These are phyloP conservation scores for Drusus annulatus DNA, from an alignment of 1,140 invertebrate species.

Conservation along the genomic window DNA sequence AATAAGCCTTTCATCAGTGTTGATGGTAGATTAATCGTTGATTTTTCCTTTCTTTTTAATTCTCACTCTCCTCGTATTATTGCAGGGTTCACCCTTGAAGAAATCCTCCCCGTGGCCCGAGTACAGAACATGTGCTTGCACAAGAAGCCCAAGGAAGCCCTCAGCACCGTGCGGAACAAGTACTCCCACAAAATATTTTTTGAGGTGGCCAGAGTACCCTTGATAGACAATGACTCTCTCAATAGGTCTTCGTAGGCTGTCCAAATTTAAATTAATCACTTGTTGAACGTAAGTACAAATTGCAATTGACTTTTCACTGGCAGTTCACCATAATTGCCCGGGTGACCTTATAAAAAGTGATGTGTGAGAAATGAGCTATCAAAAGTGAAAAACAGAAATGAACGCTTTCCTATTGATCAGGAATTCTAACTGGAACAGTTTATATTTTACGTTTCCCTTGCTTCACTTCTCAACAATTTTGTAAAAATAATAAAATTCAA, in stretches of 20 bases:
- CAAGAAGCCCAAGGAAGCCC: constrained; percentile 80
- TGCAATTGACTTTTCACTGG: constrained; percentile 18
- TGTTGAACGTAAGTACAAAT: constrained; percentile 34
- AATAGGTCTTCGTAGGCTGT: neutral
- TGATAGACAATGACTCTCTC: constrained; percentile 67
- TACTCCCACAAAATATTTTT: constrained; percentile 96
- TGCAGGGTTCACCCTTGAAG: constrained; percentile 80
- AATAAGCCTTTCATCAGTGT: too few relatives aligned
- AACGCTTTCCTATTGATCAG: neutral
- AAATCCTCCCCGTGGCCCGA: constrained; percentile 82
- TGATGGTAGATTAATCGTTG: too few relatives aligned
- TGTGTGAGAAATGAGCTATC: constrained; percentile 12
- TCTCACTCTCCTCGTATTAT: constrained; percentile 44
- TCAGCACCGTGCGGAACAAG: constrained; percentile 92
- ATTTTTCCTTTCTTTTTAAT: too few relatives aligned
- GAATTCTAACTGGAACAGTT: neutral
- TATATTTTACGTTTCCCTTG: too few relatives aligned
- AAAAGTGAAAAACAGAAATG: constrained; percentile 14
- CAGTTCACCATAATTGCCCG: neutral
- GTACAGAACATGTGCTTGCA: constrained; percentile 85
- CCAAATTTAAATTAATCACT: neutral
- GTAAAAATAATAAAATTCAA: too few relatives aligned
- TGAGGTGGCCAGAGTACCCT: constrained; percentile 82
- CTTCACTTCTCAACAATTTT: too few relatives aligned
- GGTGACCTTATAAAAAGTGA: constrained; percentile 16